Conservation (phyloP, 2,797 vertebrate species). For the Scleropages formosus region DNA sequence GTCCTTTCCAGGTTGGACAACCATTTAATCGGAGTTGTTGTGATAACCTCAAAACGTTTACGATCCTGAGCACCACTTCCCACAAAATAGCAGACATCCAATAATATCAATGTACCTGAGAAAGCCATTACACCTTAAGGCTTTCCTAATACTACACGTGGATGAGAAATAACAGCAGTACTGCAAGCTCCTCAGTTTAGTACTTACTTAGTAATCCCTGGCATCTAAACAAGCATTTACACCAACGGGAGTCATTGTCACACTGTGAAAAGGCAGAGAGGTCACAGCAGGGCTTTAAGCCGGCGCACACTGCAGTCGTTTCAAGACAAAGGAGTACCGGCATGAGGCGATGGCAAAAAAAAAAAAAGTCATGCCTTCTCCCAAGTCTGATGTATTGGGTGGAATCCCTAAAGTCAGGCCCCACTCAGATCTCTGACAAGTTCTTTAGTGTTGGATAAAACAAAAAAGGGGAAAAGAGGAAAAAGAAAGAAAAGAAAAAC, state of each 20-base stretch:
- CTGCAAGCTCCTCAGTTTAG: background rate
- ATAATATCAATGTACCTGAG: background rate
- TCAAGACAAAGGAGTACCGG: slow-evolving; percentile 20
- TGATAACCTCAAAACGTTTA: slow-evolving; percentile 2
- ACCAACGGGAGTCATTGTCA: background rate
- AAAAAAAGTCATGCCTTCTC: slow-evolving; percentile 21
- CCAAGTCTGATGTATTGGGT: slow-evolving; percentile 3
- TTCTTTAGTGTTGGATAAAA: background rate
- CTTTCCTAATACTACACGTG: background rate
- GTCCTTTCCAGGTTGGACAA: background rate
- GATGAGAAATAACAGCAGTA: background rate
- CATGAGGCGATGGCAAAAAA: background rate
- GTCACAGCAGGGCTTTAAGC: slow-evolving; percentile 24
- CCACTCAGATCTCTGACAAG: background rate
- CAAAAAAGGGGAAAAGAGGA: no score
- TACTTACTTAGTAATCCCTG: background rate
- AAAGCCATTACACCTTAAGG: background rate
- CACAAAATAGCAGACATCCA: background rate
- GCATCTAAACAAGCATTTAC: background rate
- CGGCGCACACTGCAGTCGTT: background rate
- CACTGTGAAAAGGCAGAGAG: background rate
- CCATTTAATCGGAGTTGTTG: background rate
- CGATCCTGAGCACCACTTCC: background rate
- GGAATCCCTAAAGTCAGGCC: background rate
- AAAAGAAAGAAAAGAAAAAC: background rate